Conservation (phyloP, 2,797 vertebrate genomes). For the Dicrostonyx torquatus region DNA sequence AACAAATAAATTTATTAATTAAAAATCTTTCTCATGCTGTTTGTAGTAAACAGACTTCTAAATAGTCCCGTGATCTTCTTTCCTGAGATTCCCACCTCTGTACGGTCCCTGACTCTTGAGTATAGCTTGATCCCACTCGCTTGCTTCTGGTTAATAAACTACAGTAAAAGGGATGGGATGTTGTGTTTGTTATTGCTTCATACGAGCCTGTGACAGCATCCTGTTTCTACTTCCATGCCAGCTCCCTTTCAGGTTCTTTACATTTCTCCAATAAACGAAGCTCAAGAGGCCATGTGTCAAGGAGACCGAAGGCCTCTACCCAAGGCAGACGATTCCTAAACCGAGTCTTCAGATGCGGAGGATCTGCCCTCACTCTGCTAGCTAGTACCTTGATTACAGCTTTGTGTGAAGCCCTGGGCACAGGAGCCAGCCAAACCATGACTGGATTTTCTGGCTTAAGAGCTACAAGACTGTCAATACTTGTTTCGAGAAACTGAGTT, state of each 20-base stretch:
- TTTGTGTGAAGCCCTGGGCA: neutral
- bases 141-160: neutral
- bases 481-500: slow-evolving; percentile 42
- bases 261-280: neutral
- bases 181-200: neutral
- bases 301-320: neutral
- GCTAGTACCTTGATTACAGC: neutral
- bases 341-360: neutral
- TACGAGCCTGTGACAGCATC: neutral
- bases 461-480: neutral
- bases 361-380: neutral
- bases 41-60: neutral
- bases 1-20: neutral
- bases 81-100: neutral
- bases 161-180: neutral
- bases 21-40: neutral
- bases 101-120: neutral
- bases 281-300: neutral
- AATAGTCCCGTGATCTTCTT: neutral
- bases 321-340: neutral
- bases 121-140: neutral
- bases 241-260: neutral
- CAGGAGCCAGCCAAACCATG: neutral
- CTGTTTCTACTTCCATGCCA: neutral
- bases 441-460: neutral